Base-by-base conservation (phyloP, 2,797 vertebrate species). In the Vipera latastei region DNA sequence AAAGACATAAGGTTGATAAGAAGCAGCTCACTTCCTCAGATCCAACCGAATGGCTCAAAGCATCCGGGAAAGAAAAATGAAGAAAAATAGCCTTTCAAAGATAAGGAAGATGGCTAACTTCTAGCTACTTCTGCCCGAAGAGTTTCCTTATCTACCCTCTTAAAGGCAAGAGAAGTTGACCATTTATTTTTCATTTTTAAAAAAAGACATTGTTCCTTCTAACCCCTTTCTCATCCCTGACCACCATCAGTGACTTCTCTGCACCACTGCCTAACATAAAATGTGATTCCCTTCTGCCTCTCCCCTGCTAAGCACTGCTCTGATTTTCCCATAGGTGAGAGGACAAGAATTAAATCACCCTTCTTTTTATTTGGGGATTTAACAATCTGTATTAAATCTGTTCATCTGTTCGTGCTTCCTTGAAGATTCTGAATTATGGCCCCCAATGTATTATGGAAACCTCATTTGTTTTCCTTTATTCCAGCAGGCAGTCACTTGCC, bases 391-490 rank as follows among this genome's bases (percentile, higher is more conserved):
- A 96, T 96, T 96, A 96, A 97, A 95, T 95, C 38, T 38, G 38
- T 96, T 97, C 96, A 96, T 96, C 95, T 94, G 94, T 65, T 5
- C 83, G 87, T 93, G 95, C 92, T 96, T 95, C 95, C 95, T 93
- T 95, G 95, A 94, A 95, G 96, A 95, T 96, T 96, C 97, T 96
- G 96, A 97, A 96, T 94, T 96, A 97, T 96, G 93, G 90, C 94
- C 96, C 96, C 59, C 92, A 22, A 89, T 25, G 95, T 96, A 94
- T 96, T 96, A 95, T 13, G 92, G 96, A 90, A 53, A 12, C 94
- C 94, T 95, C 96, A 96, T 97, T 96, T 97, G 95, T 96, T 97
- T 97, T 95, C 95, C 96, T 96, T 96, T 96, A 93, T 96, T 96
- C 95, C 94, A 92, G 94, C n/a, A 95, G 95, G 94, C 93, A 96